Percentiles rank a stretch among this genome's conserved stretches.
Evolutionary conservation across 1,140 invertebrate genomes (phyloP).

Genomic region (Leptinotarsa texana): DNA sequence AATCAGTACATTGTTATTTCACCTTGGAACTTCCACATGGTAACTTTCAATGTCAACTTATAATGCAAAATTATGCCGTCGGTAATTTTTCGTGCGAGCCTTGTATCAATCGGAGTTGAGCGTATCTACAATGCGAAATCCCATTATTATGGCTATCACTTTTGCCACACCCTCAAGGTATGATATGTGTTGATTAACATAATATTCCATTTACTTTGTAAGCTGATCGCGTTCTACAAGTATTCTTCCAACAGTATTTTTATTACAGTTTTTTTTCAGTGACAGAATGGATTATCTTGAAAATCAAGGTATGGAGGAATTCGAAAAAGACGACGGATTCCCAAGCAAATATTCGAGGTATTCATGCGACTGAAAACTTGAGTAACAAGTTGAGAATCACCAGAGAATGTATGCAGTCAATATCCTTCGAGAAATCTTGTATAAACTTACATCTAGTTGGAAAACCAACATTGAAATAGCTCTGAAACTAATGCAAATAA

Average conservation of each 20-base stretch:
- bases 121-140: not conserved
- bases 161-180: conserved; percentile 5
- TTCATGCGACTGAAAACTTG: not conserved
- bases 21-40: too few relatives aligned
- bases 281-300: conserved; percentile 5
- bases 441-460: not conserved
- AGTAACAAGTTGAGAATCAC: conserved; percentile 5
- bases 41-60: too few relatives aligned
- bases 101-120: not conserved
- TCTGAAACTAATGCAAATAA: too few relatives aligned
- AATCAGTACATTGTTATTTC: too few relatives aligned
- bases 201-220: conserved; percentile 7
- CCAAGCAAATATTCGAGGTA: not conserved
- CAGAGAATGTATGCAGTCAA: conserved; percentile 8
- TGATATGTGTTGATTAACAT: conserved; percentile 3
- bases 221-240: not conserved
- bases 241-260: not conserved
- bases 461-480: not conserved
- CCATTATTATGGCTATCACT: conserved; percentile 8
- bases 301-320: not conserved
- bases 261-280: not conserved
- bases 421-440: not conserved
- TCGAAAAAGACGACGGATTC: not conserved
- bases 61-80: too few relatives aligned
- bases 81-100: too few relatives aligned